A percentile compares a stretch with the other conserved stretches of the same genome.
These are phyloP conservation scores for Archips crataeganus DNA, from an alignment of 2,888 invertebrate genomes.

Conservation along the genomic window DNA sequence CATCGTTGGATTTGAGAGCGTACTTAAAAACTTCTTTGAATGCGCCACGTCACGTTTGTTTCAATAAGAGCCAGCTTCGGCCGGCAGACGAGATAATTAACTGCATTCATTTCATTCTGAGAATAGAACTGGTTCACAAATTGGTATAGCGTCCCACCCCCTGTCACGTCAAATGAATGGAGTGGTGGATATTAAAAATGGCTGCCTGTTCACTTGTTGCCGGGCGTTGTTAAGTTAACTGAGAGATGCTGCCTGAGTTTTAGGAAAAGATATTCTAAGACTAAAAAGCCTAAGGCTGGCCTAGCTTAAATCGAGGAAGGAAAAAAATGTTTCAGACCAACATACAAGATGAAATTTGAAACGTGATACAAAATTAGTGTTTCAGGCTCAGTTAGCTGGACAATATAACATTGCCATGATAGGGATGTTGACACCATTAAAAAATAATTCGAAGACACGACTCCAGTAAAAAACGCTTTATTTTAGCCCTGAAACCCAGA, in stretches of 20 bases:
- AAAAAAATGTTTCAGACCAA: too few species aligned
- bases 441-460: too few species aligned
- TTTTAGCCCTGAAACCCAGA: too few species aligned
- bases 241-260: too few species aligned
- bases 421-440: too few species aligned
- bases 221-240: neutral
- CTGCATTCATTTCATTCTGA: constrained; percentile 39
- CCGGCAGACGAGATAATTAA: constrained; percentile 36
- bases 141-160: constrained; percentile 41
- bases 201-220: constrained; percentile 25
- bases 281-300: too few species aligned
- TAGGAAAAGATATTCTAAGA: neutral
- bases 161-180: constrained; percentile 40
- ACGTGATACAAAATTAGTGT: too few species aligned
- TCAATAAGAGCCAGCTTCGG: constrained; percentile 29
- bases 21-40: constrained; percentile 29
- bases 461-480: too few species aligned
- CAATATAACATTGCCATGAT: too few species aligned
- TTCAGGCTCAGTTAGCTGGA: too few species aligned
- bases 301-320: too few species aligned
- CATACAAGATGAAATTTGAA: too few species aligned
- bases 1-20: constrained; percentile 15
- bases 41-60: constrained; percentile 36
- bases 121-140: constrained; percentile 42
- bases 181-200: constrained; percentile 32